Evolutionary conservation across 2,888 invertebrate species (phyloP).

Genomic region (Acrocyrtus sp.): DNA sequence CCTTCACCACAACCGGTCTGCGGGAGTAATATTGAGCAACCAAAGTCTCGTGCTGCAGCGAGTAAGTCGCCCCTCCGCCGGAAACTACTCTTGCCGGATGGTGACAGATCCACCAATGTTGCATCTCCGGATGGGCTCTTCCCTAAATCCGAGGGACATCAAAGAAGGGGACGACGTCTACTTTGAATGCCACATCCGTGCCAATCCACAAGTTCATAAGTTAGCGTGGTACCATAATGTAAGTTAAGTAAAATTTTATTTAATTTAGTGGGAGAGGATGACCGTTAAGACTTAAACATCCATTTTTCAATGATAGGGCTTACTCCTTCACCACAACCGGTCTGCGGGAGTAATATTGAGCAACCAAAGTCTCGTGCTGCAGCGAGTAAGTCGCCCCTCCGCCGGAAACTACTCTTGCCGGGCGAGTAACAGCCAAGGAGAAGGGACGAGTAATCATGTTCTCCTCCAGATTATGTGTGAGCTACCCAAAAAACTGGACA

Average conservation of each 20-base stretch:
- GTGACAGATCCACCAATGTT: slow-evolving; percentile 60
- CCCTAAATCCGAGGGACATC: slow-evolving; percentile 61
- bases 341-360: slow-evolving; percentile 88
- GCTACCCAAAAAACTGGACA: too few relatives aligned
- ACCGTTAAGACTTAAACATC: too few relatives aligned
- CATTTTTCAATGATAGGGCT: too few relatives aligned
- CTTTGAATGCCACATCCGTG: slow-evolving; percentile 59
- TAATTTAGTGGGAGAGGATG: too few relatives aligned
- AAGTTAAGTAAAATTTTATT: too few relatives aligned
- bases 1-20: slow-evolving; percentile 86
- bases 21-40: slow-evolving; percentile 89
- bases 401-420: slow-evolving; percentile 90
- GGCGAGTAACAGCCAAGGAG: slow-evolving; percentile 87
- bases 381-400: slow-evolving; percentile 86
- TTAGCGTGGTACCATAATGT: slow-evolving; percentile 61
- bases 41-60: slow-evolving; percentile 91
- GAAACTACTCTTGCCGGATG: slow-evolving; percentile 88
- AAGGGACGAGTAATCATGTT: slow-evolving; percentile 87
- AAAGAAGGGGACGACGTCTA: slow-evolving; percentile 62
- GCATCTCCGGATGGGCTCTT: slow-evolving; percentile 61
- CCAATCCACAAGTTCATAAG: slow-evolving; percentile 58
- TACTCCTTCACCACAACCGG: slow-evolving; percentile 84
- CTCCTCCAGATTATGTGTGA: slow-evolving; percentile 88
- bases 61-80: slow-evolving; percentile 86
- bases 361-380: slow-evolving; percentile 91